A percentile compares a stretch with the other conserved stretches of the same genome.
These are phyloP conservation scores for Anoplolepis gracilipes DNA, from an alignment of 1,140 invertebrate species.

Conservation along the genomic window DNA sequence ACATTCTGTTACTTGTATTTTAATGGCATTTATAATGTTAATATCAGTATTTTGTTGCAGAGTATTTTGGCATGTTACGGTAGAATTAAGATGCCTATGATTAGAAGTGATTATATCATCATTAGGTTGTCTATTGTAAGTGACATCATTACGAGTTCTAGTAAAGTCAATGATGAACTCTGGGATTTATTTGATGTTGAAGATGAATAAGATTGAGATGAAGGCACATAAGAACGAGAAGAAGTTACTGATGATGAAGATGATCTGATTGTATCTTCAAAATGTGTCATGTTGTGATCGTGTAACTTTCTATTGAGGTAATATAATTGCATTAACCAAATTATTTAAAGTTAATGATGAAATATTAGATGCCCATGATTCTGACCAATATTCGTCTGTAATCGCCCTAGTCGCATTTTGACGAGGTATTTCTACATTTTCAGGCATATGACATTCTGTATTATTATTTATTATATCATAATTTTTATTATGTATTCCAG, in stretches of 20 bases:
- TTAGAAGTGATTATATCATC: not conserved
- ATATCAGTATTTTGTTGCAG: not conserved
- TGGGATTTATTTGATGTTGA: not conserved
- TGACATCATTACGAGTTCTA: not conserved
- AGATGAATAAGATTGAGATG: not conserved
- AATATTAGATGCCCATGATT: not conserved
- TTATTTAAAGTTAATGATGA: not conserved
- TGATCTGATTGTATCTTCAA: not conserved
- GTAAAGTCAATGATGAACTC: not conserved
- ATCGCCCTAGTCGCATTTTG: no score
- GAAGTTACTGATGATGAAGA: not conserved
- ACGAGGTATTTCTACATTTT: no score
- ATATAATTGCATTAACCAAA: not conserved
- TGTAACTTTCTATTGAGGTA: not conserved
- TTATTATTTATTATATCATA: no score
- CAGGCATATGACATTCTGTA: no score
- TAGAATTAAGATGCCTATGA: not conserved
- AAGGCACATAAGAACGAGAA: not conserved
- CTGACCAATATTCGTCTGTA: no score
- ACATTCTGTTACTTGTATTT: not conserved
- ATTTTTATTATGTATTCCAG: no score
- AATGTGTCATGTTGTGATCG: not conserved
- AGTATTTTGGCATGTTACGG: not conserved
- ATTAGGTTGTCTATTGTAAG: conserved; percentile 2
- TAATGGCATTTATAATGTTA: not conserved